Evolutionary conservation across 2,888 invertebrate genomes (phyloP), one percentile per base, ranked within the genome.

Genomic region (Eupithecia centaureata): DNA sequence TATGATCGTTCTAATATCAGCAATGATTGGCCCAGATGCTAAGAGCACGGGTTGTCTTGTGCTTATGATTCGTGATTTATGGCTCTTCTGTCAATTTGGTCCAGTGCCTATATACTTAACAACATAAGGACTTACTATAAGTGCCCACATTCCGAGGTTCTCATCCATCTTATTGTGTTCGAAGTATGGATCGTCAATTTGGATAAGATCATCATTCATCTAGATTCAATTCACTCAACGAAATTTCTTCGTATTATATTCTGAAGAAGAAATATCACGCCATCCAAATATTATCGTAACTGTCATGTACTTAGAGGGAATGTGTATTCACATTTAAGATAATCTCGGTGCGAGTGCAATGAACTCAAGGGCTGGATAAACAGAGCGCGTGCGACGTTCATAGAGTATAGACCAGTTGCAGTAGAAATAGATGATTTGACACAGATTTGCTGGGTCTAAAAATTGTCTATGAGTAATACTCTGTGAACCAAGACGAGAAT

Each of bases 301-400:
- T 83, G 81, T 78, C 79, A 77, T 77, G 76, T 66, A 76, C 70
- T 77, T 76, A 82, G 72, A 79, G 69, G 75, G 81, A 84, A 82
- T 79, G 76, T 83, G 79, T 83, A 84, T 86, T 84, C 83, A 83
- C 84, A 84, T 84, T 82, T 81, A 81, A 57, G 57, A 67, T 88
- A 28, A 87, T 87, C 86, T 84, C 76, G 72, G 77, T 72, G 73
- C 72, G 81, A 79, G 87, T 79, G 78, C 86, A 78, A 77, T 79
- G 87, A 87, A 82, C 86, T 81, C 77, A 75, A 82, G 82, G 80
- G 83, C 79, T 75, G 82, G 80, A 79, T 85, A 82, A 82, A 79
- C 76, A 66, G n/a, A n/a, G 77, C 76, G 74, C 79, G 76, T 78
- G 82, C 81, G 75, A 71, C 79, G 73, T 70, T 77, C 68, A 69